Conservation (phyloP, 2,888 invertebrate species). For the Trissolcus brochymenae region DNA sequence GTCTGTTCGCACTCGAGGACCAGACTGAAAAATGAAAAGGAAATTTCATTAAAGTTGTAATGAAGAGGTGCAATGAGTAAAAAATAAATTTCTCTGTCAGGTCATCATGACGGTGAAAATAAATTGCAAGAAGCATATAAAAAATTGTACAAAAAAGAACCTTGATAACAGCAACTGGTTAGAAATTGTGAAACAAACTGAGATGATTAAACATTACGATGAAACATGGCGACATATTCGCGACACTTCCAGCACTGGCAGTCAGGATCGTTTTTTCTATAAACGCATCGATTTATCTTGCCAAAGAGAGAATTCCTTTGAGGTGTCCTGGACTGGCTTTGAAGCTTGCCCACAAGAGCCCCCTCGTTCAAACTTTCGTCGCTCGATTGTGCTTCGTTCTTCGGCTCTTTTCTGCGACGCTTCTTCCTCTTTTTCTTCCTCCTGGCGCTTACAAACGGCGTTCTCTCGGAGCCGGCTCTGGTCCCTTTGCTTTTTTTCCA, state of each 20-base stretch:
- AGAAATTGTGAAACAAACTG: neutral
- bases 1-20: constrained; percentile 11
- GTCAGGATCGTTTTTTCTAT: constrained; percentile 54
- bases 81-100: too few species aligned
- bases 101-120: too few species aligned
- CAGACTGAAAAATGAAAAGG: constrained; percentile 23
- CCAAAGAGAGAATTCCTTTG: constrained; percentile 31
- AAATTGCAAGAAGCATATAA: too few species aligned
- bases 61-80: too few species aligned
- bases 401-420: constrained; percentile 27
- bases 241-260: constrained; percentile 55
- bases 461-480: constrained; percentile 17
- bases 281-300: constrained; percentile 57
- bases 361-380: constrained; percentile 39
- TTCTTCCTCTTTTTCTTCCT: constrained; percentile 35
- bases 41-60: too few species aligned
- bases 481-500: constrained; percentile 38
- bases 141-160: neutral
- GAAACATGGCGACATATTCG: constrained; percentile 28
- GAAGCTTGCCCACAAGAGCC: constrained; percentile 26
- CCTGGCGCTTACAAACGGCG: constrained; percentile 27
- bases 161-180: neutral
- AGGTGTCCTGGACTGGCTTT: constrained; percentile 25
- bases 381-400: constrained; percentile 31
- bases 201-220: constrained; percentile 22